Evolutionary conservation across 2,888 invertebrate species (phyloP), one percentile per base, ranked within the genome.

Genomic region (Cerastoderma edule): DNA sequence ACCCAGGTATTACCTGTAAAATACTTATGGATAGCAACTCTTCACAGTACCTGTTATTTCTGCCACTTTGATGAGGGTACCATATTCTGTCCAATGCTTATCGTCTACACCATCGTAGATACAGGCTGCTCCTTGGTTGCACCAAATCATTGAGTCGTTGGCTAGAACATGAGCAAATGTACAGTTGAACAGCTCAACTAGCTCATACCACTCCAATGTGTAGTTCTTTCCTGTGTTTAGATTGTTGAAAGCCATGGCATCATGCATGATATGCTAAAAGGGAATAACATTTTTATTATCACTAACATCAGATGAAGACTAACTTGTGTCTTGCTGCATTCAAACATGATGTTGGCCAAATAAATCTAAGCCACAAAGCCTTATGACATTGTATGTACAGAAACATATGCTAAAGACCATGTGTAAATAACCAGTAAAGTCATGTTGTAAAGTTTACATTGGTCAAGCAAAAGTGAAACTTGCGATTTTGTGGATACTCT

Each of bases 161-260:
- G 82, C 50, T 19, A 85, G 72, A 24, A 88, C 78, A 74, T 91
- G 91, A 30, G 91, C 88, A 72, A 90, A 91, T 16, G 91, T 91
- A 75, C 91, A 91, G 85, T 91, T 91, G 72, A 90, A 90, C 66
- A 90, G 72, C 70, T 91, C 89, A 67, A 88, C 89, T 0, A 91
- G 80, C 66, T 91, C 91, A 65, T 91, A 91, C 90, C 90, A 91
- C 72, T 91, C 91, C 87, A 91, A 85, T 6, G 90, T 91, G 71
- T 88, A 89, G 78, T 90, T 91, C 16, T 68, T 68, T 1, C 89
- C 89, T 2, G 90, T 89, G 75, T 85, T 80, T 2, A 87, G 71
- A 66, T 88, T 89, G 53, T 83, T 85, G 74, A 91, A 89, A 13
- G 88, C 91, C 19, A 91, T 78, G 13, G 90, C 91, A 85, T 91